Base-by-base conservation (phyloP, 2,888 invertebrate genomes). In the Caenorhabditis sulstoni region DNA sequence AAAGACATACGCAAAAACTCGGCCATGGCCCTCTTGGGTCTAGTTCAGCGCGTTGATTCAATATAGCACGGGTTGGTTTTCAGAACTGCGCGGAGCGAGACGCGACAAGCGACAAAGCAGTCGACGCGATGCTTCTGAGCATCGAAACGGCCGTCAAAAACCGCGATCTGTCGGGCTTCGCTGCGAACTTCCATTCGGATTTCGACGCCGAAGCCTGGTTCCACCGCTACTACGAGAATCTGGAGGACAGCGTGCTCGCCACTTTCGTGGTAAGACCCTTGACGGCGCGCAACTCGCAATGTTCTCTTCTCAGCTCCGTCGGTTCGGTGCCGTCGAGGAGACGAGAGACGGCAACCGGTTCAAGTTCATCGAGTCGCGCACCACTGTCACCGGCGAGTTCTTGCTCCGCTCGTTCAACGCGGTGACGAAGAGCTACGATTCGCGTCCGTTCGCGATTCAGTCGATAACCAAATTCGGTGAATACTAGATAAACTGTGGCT, bases 181-280 rank as follows among this genome's bases (percentile, higher is more conserved):
- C 2, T 4, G 9, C 3, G 3, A 49, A 49, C 22, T 49, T 49
- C 22, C 49, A 49, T 22, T 3, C 14, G 22, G 49, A 49, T 3
- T 49, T 49, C 22, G 49, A 49, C 22, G 3, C 49, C 22, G 9
- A 22, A 22, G 45, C 45, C 45, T 47, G 45, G 45, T 47, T 47
- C 45, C 9, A 47, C n/a, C n/a, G 45, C 9, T 47, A 47, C 45
- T 47, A 49, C 49, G 14, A 20, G 8, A 9, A 49, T 8, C 22
- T 49, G 22, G 22, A 20, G 1, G 49, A 49, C 7, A 1, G 3
- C 22, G 22, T 22, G 16, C 16, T 49, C 22, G 1, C 9, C 22
- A 49, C 22, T 22, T 49, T 22, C 16, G 2, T 16, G 9, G 49
- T 49, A 5, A 49, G 49, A 9, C 9, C 22, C 14, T 47, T 7